Percentiles rank a stretch among this genome's conserved stretches.
These are phyloP conservation scores for Lethrus apterus DNA, from an alignment of 1,140 invertebrate genomes.

Conservation along the genomic window DNA sequence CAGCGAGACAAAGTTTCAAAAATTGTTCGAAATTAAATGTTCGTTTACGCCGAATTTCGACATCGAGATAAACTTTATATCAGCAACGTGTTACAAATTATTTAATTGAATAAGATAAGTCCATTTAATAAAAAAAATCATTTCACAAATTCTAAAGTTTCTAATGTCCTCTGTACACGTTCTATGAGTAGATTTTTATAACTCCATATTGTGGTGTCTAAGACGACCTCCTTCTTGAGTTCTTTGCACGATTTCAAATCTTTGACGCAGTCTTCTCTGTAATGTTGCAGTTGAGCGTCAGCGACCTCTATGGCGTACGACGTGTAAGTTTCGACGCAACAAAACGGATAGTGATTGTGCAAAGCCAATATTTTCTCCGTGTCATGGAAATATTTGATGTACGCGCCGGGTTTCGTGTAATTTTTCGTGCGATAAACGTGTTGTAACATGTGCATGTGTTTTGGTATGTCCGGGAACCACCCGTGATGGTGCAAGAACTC, in stretches of 20 bases:
- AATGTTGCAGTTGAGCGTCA: conserved; percentile 85
- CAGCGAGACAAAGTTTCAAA: too few relatives aligned
- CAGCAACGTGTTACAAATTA: too few relatives aligned
- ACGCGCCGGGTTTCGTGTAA: conserved; percentile 85
- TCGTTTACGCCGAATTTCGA: too few relatives aligned
- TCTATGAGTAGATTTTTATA: conserved; percentile 66
- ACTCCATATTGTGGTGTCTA: conserved; percentile 78
- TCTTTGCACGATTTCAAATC: conserved; percentile 76
- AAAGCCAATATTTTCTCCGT: conserved; percentile 77
- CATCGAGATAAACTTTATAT: too few relatives aligned
- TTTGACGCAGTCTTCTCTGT: conserved; percentile 81
- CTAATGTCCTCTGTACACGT: conserved; percentile 58
- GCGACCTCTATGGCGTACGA: conserved; percentile 69
- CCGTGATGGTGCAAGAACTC: conserved; percentile 71
- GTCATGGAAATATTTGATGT: conserved; percentile 90
- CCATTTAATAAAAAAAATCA: too few relatives aligned
- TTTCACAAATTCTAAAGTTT: too few relatives aligned
- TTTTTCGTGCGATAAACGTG: conserved; percentile 83
- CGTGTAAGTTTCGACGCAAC: conserved; percentile 74
- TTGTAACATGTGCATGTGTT: conserved; percentile 87
- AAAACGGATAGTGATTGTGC: conserved; percentile 86
- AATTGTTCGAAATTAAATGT: too few relatives aligned
- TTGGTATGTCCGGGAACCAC: conserved; percentile 74
- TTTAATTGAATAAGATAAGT: too few relatives aligned
- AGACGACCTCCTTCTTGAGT: conserved; percentile 67